Evolutionary conservation across 2,888 invertebrate species (phyloP).

Genomic region (Athetis lepigone): DNA sequence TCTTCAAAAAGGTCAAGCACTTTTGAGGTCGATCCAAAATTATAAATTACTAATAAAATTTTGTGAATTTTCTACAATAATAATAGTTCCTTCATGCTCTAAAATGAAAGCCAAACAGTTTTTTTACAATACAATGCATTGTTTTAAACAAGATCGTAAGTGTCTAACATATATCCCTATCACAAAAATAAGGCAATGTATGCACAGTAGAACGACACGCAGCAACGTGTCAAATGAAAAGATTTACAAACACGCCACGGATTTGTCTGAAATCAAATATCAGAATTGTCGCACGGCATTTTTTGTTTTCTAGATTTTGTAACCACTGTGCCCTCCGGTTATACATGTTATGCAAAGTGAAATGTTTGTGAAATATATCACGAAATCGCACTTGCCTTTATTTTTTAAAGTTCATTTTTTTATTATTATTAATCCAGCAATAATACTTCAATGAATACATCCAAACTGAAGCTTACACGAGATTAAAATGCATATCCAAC

Average conservation of each 20-base stretch:
- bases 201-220: conserved; percentile 47
- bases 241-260: conserved; percentile 66
- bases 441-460: too few species aligned
- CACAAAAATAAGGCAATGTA: conserved; percentile 62
- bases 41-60: too few species aligned
- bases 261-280: conserved; percentile 60
- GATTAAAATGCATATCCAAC: too few species aligned
- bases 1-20: neutral
- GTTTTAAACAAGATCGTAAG: conserved; percentile 29
- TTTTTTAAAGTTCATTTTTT: neutral
- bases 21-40: conserved; percentile 2
- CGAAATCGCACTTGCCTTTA: neutral
- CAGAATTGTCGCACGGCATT: conserved; percentile 37
- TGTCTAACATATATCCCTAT: conserved; percentile 47
- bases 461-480: too few species aligned
- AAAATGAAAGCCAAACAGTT: conserved; percentile 35
- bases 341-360: neutral
- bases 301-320: conserved; percentile 35
- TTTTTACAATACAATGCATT: conserved; percentile 13
- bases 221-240: conserved; percentile 67
- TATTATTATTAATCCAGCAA: too few species aligned
- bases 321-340: neutral
- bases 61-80: too few species aligned
- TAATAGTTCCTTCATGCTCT: neutral
- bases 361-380: conserved; percentile 7